Evolutionary conservation across 2,113 vertebrate genomes (phyloP).

Genomic region (Chionomys nivalis): DNA sequence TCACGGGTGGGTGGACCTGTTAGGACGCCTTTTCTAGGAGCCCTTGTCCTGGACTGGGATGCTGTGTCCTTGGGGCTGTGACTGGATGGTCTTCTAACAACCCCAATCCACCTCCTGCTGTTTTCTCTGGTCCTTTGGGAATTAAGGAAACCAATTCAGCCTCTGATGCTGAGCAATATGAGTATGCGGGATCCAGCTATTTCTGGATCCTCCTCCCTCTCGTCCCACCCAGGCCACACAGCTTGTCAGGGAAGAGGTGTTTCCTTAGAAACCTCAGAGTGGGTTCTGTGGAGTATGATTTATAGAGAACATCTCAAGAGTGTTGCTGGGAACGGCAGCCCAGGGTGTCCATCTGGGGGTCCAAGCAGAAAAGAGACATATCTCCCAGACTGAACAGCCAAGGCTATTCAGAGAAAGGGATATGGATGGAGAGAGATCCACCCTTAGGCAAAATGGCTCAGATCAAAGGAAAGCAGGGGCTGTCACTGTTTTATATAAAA

Average conservation of each 20-base stretch:
- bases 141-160: conserved; percentile 75
- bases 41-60: background rate
- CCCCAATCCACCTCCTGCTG: background rate
- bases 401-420: background rate
- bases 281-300: conserved; percentile 46
- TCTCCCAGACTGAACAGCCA: background rate
- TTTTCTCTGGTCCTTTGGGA: conserved; percentile 61
- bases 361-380: background rate
- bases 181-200: conserved; percentile 67
- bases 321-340: conserved; percentile 6
- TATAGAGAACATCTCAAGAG: conserved; percentile 57
- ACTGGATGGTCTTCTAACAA: background rate
- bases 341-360: background rate
- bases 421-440: background rate
- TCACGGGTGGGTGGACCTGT: background rate
- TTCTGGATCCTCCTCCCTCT: conserved; percentile 79
- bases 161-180: conserved; percentile 73
- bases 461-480: background rate
- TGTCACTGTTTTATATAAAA: background rate
- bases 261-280: conserved; percentile 77
- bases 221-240: conserved; percentile 63
- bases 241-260: conserved; percentile 66
- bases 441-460: background rate
- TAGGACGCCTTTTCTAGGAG: background rate
- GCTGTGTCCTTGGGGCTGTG: background rate